A percentile compares a stretch with the other conserved stretches of the same genome.
Conservation (phyloP, 1,140 invertebrate genomes). For the Drosophila tsacasi region DNA sequence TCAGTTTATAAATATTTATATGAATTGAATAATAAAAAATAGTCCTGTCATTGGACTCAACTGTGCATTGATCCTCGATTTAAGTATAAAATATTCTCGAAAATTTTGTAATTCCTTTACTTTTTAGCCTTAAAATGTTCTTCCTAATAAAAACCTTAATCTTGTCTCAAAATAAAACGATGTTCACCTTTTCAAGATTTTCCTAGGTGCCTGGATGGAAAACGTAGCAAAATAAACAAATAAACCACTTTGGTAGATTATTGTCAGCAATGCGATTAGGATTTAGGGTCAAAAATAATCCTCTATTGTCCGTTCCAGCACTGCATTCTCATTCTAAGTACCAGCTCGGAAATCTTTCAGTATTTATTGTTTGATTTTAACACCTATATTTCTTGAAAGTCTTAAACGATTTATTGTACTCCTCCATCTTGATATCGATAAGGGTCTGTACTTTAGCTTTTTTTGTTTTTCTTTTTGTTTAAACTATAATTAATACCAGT, state of each 20-base stretch:
- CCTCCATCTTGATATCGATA: neutral
- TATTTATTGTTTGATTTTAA: neutral
- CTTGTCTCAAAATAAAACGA: neutral
- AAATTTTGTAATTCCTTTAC: neutral
- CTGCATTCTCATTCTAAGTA: conserved; percentile 1
- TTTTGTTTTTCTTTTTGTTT: no score
- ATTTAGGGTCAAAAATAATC: conserved; percentile 19
- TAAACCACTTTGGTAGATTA: conserved; percentile 9
- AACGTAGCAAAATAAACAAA: conserved; percentile 10
- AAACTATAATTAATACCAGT: no score
- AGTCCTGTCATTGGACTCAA: no score
- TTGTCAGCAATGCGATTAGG: conserved; percentile 11
- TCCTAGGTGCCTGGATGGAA: neutral
- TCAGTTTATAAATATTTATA: no score
- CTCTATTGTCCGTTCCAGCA: neutral
- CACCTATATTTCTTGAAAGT: conserved; percentile 2
- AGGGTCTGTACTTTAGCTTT: no score
- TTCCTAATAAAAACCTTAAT: neutral
- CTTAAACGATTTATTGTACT: neutral
- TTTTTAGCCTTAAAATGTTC: neutral
- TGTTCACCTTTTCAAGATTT: neutral
- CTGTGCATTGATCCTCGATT: no score
- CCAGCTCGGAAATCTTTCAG: neutral
- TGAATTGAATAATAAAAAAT: no score
- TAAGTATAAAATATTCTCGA: neutral